Conservation (phyloP, 2,113 vertebrate genomes). For the Halcyon malimbica region DNA sequence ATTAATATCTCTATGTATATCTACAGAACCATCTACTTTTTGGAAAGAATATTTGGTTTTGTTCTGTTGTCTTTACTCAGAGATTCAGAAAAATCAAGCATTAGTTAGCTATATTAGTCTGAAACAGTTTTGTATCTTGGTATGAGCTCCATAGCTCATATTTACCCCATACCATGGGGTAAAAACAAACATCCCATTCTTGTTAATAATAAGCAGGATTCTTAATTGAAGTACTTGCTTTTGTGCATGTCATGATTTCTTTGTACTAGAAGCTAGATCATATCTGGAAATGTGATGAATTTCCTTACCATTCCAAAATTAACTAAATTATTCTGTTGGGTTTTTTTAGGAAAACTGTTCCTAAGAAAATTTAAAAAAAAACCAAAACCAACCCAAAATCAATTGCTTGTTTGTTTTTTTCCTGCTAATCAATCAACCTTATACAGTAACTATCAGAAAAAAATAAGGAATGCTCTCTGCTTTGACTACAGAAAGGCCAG, state of each 20-base stretch:
- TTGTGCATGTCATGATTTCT: background rate
- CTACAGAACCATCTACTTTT: background rate
- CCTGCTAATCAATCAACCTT: background rate
- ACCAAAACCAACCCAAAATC: too few species aligned
- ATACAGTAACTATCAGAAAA: background rate
- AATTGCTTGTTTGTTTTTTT: background rate
- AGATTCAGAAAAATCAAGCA: background rate
- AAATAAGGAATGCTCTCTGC: background rate
- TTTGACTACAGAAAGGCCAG: background rate
- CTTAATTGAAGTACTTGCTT: background rate
- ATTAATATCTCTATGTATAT: background rate
- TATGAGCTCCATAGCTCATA: background rate
- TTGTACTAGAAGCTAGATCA: background rate
- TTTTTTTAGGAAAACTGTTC: background rate
- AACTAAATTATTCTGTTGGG: background rate
- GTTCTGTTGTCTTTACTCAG: background rate
- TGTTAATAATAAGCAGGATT: background rate
- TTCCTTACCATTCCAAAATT: background rate
- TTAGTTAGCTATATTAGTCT: background rate
- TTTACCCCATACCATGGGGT: background rate
- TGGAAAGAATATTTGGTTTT: background rate
- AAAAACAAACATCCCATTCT: background rate
- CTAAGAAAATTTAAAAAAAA: background rate
- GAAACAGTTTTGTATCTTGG: background rate
- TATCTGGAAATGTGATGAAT: background rate